Evolutionary conservation across 1,140 invertebrate genomes (phyloP).

Genomic region (Homarus americanus): DNA sequence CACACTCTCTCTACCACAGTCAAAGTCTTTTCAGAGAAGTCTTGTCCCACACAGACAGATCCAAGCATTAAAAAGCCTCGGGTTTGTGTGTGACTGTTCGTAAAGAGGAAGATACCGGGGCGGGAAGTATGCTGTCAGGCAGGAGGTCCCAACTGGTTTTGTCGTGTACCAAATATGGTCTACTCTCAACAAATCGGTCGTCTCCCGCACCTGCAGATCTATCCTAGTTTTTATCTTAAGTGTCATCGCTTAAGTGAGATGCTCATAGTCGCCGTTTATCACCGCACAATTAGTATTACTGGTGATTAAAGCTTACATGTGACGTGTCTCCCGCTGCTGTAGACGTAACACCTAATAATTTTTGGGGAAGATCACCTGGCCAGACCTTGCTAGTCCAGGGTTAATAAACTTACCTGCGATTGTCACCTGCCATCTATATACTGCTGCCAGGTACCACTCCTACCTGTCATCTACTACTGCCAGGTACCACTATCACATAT

Average conservation of each 20-base stretch:
- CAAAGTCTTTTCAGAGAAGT: not conserved
- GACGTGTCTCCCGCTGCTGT: not conserved
- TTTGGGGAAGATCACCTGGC: too few relatives aligned
- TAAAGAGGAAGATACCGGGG: not conserved
- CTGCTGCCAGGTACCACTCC: not conserved
- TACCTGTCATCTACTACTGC: not conserved
- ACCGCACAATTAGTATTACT: not conserved
- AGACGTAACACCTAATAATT: too few relatives aligned
- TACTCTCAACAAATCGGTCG: slow-evolving; percentile 39
- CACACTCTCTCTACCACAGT: not conserved
- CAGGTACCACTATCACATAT: not conserved
- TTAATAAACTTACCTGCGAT: slow-evolving; percentile 17
- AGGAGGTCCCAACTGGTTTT: slow-evolving; percentile 31
- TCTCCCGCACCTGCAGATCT: slow-evolving; percentile 29
- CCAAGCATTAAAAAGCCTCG: not conserved
- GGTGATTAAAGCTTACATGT: not conserved
- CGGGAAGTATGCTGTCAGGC: not conserved
- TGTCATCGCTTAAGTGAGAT: slow-evolving; percentile 9
- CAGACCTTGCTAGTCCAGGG: not conserved
- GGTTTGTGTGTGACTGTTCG: not conserved
- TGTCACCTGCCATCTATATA: slow-evolving; percentile 17
- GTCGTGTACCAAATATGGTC: slow-evolving; percentile 46
- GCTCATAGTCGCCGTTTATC: not conserved
- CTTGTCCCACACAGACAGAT: not conserved
- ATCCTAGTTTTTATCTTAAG: slow-evolving; percentile 30